Conservation (phyloP, 2,113 vertebrate genomes). For the Austrofundulus limnaeus region DNA sequence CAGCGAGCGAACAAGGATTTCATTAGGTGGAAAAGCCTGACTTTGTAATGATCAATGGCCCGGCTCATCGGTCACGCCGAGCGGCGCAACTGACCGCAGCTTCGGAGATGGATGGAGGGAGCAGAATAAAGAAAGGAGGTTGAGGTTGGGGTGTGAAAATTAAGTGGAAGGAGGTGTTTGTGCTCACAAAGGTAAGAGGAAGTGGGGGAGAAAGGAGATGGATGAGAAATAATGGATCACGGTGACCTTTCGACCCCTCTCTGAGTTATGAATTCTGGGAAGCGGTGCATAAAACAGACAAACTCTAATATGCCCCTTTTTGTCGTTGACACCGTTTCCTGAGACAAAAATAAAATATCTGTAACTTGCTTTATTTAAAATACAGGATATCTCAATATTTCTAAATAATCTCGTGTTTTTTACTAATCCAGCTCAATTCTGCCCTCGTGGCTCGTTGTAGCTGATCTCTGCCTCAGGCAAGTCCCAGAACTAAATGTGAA, state of each 20-base stretch:
- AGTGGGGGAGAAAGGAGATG: constrained; percentile 14
- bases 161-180: constrained; percentile 17
- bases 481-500: not conserved
- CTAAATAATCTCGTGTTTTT: not conserved
- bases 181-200: constrained; percentile 35
- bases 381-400: not conserved
- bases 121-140: constrained; percentile 9
- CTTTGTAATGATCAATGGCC: constrained; percentile 44
- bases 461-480: not conserved
- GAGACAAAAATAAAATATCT: not conserved
- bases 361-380: not conserved
- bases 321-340: not conserved
- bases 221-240: constrained; percentile 21
- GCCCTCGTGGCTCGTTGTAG: not conserved
- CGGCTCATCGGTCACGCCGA: constrained; percentile 49
- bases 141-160: constrained; percentile 35
- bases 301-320: not conserved
- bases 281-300: not conserved
- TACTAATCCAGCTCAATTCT: not conserved
- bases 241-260: constrained; percentile 21
- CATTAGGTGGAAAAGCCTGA: constrained; percentile 54
- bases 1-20: constrained; percentile 33
- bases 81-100: constrained; percentile 30
- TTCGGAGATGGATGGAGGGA: constrained; percentile 39
- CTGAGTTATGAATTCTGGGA: constrained; percentile 1